Evolutionary conservation across 2,888 invertebrate genomes (phyloP).

Genomic region (Scrobipalpa costella): DNA sequence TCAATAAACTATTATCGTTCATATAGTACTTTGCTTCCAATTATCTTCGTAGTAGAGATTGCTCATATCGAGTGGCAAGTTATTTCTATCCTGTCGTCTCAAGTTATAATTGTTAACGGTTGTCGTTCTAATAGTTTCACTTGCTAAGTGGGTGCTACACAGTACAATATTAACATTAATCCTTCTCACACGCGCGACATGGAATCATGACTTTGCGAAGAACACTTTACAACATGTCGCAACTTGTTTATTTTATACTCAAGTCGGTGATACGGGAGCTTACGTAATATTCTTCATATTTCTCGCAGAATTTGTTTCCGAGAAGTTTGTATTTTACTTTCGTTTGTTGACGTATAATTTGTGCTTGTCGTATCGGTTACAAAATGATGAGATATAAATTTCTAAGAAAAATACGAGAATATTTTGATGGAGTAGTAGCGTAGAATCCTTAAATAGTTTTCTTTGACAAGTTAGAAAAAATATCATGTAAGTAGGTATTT

Average conservation of each 20-base stretch:
- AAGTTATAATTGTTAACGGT: background rate
- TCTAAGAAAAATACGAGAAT: background rate
- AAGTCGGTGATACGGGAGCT: background rate
- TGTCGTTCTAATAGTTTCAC: background rate
- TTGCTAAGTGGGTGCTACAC: background rate
- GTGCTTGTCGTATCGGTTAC: background rate
- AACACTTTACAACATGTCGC: background rate
- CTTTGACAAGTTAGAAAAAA: too few relatives aligned
- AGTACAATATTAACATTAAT: background rate
- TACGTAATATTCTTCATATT: too few relatives aligned
- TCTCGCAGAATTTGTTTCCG: background rate
- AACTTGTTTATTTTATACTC: background rate
- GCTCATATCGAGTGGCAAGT: background rate
- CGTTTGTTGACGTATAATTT: background rate
- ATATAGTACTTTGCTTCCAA: too few relatives aligned
- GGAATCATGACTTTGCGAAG: conserved; percentile 6
- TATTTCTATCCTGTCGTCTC: background rate
- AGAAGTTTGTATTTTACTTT: background rate
- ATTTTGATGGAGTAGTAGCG: background rate
- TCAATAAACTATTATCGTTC: too few relatives aligned
- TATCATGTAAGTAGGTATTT: too few relatives aligned
- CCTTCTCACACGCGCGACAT: background rate
- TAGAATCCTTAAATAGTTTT: too few relatives aligned
- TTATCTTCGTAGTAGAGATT: too few relatives aligned
- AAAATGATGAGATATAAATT: background rate